Evolutionary conservation across 2,113 vertebrate genomes (phyloP).

Genomic region (Formicarius rufipectus): DNA sequence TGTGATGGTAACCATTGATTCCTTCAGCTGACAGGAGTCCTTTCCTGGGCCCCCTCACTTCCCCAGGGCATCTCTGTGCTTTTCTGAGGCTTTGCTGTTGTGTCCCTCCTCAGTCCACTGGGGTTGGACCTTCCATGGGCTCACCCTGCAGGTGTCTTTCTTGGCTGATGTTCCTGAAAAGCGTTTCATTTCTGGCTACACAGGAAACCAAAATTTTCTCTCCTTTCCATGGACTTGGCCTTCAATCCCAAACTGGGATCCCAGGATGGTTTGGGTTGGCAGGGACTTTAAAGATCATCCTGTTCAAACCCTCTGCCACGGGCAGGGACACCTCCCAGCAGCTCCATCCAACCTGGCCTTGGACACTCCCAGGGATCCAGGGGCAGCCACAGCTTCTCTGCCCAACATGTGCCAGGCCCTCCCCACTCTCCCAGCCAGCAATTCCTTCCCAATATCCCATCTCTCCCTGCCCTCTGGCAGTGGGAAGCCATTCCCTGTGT

Average conservation of each 20-base stretch:
- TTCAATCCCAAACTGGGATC: not conserved
- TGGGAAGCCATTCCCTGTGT: not conserved
- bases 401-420: not conserved
- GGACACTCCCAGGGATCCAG: not conserved
- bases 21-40: not conserved
- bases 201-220: not conserved
- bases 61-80: not conserved
- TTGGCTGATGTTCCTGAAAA: not conserved
- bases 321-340: not conserved
- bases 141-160: not conserved
- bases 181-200: not conserved
- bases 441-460: not conserved
- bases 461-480: accelerated
- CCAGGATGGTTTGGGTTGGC: not conserved
- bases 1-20: not conserved
- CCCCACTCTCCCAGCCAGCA: accelerated
- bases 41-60: not conserved
- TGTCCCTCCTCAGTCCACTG: not conserved
- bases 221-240: not conserved
- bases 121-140: not conserved
- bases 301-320: accelerated
- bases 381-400: not conserved
- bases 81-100: not conserved
- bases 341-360: not conserved
- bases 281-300: not conserved